Evolutionary conservation across 2,888 invertebrate genomes (phyloP).

Genomic region (Apoda limacodes): DNA sequence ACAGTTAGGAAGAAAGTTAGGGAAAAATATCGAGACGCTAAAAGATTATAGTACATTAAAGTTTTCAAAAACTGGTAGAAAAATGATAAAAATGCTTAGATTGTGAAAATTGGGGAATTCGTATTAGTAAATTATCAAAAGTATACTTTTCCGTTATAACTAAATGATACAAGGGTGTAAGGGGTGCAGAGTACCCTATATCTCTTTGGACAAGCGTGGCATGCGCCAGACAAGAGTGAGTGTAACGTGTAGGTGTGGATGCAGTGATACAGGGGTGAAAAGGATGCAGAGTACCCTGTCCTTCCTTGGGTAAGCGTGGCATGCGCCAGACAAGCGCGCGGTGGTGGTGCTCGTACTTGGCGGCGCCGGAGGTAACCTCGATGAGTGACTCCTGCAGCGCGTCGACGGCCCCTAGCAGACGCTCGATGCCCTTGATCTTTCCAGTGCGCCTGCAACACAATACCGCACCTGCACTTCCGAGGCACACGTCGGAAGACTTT

Average conservation of each 20-base stretch:
- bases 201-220: constrained; percentile 96
- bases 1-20: too few species aligned
- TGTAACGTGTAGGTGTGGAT: neutral
- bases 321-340: constrained; percentile 98
- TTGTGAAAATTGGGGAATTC: too few species aligned
- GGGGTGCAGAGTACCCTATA: too few species aligned
- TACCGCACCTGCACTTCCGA: neutral
- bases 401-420: constrained; percentile 92
- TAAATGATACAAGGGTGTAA: too few species aligned
- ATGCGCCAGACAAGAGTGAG: constrained; percentile 98
- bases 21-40: too few species aligned
- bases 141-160: too few species aligned
- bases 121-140: too few species aligned
- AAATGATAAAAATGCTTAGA: too few species aligned
- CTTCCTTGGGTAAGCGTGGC: constrained; percentile 96
- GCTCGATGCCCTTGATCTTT: constrained; percentile 92
- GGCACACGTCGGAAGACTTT: neutral
- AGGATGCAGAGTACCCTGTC: constrained; percentile 97
- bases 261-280: too few species aligned
- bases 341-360: constrained; percentile 99
- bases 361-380: constrained; percentile 95
- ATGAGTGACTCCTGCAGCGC: constrained; percentile 91
- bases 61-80: too few species aligned
- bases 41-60: too few species aligned
- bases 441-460: constrained; percentile 75